Base-by-base conservation (phyloP, 2,113 vertebrate species). In the Oreochromis niloticus region DNA sequence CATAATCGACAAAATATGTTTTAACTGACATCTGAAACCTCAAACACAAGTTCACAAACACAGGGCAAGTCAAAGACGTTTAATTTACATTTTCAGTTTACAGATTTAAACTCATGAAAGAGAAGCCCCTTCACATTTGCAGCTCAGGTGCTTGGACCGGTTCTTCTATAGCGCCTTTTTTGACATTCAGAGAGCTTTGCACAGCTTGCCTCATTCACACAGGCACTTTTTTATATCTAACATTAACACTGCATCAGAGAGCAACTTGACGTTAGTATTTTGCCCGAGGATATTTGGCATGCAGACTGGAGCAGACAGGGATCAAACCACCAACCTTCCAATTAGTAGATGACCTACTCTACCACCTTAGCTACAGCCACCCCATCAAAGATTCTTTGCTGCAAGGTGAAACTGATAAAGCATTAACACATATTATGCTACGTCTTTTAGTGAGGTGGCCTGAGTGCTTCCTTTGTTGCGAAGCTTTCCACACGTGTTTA, bases 121-220 rank as follows among this genome's bases (percentile, higher is more conserved):
- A 66, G 6, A 66, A 66, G 6, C 19, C 61, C 34, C 34, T 66
- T 39, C 32, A 66, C 34, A 66, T 39, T 66, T 13, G 3, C 7
- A 39, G 32, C 17, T 39, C 34, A 66, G 61, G 0, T n/a, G 2
- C 17, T 5, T 66, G 61, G 61, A 12, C 32, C 0, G 0, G 2
- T 63, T 66, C 61, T 2, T 66, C 32, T 36, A 66, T 4, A 36
- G 61, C 4, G 0, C 34, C 34, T 66, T 39, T 66, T 36, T 66
- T n/a, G 17, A 7, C 32, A 39, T 66, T 66, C 34, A 39, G 39
- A 66, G 61, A 7, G 34, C 19, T 13, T 39, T 39, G 61, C 34
- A 39, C 19, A 66, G 19, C 34, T 22, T 3, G 61, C 19, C 19
- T 66, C 34, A 66, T 39, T 66, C 10, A 12, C 61, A 66, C 61